Conservation (phyloP, 2,888 invertebrate species). For the Clepsis dumicolana region DNA sequence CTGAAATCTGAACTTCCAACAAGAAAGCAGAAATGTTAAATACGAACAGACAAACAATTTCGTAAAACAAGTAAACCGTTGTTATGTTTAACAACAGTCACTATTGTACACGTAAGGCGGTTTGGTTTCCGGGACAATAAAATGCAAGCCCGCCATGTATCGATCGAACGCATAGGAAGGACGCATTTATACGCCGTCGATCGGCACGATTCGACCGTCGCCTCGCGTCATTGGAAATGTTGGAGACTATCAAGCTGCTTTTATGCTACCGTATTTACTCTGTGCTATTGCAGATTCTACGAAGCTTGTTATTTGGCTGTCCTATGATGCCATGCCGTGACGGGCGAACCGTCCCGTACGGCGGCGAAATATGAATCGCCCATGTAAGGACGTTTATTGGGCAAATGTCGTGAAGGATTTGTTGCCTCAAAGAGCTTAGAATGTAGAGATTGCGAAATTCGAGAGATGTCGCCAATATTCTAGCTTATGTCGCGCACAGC, state of each 20-base stretch:
- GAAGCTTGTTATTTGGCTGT: not conserved
- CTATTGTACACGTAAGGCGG: conserved; percentile 13
- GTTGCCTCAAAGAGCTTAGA: not conserved
- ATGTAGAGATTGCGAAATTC: not conserved
- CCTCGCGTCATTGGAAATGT: not conserved
- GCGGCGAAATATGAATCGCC: not conserved
- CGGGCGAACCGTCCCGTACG: not conserved
- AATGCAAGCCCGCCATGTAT: conserved; percentile 33
- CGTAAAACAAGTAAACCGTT: conserved; percentile 21
- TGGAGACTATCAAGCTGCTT: no score
- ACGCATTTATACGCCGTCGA: not conserved
- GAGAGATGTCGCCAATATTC: not conserved
- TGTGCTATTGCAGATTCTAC: no score
- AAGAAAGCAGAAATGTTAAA: no score
- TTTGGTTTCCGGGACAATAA: conserved; percentile 40
- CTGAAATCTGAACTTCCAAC: no score
- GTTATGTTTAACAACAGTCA: conserved; percentile 25
- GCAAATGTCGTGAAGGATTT: conserved; percentile 10
- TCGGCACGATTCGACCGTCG: not conserved
- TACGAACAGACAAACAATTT: conserved; percentile 4
- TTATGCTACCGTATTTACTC: no score
- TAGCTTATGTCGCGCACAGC: no score
- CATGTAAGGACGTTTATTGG: conserved; percentile 21
- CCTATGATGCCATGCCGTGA: not conserved
- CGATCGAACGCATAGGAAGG: conserved; percentile 20